Base-by-base conservation (phyloP, 2,888 invertebrate genomes). In the Orgyia antiqua region DNA sequence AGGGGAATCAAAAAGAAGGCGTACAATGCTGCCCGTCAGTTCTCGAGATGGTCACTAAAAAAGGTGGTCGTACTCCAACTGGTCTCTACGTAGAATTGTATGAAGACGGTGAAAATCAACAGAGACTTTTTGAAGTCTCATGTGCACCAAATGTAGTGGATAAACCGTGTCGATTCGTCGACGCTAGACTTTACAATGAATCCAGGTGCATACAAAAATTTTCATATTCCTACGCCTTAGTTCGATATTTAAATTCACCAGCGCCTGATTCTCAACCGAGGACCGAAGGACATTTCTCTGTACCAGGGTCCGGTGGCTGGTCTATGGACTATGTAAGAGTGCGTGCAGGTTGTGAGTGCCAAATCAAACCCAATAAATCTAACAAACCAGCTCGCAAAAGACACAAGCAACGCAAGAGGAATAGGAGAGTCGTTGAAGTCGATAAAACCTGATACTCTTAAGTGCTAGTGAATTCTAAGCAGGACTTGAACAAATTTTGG, bases 201-300 rank as follows among this genome's bases (percentile, higher is more conserved):
- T 93, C 94, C n/a, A 86, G 88, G 56, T 96, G 96, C 78, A 91
- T 93, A 26, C 95, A 96, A 69, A 91, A 92, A 69, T 94, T 92
- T 72, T 92, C 94, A 26, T 95, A 92, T 68, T 91, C 93, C 2
- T 96, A 96, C 78, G 96, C 95, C 32, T 86, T 95, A 49, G 92
- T 95, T 34, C 88, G 92, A 51, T 91, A 91, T 61, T 45, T 62
- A 7, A 47, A 58, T 21, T 87, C 70, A 34, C 61, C 79, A 42
- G 71, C 75, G 23, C 71, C 76, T 19, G 78, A 83, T 31, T 72
- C 74, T 45, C 64, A 68, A 24, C 69, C 66, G 44, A 68, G 76
- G 44, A 71, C 77, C 11, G 76, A 80, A 35, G 74, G 76, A 21
- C 72, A 77, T 36, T 77, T 82, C 55, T 68, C 78, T 1, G 78